Evolutionary conservation across 2,113 vertebrate genomes (phyloP).

Genomic region (Cyphomyrus plagiostoma): DNA sequence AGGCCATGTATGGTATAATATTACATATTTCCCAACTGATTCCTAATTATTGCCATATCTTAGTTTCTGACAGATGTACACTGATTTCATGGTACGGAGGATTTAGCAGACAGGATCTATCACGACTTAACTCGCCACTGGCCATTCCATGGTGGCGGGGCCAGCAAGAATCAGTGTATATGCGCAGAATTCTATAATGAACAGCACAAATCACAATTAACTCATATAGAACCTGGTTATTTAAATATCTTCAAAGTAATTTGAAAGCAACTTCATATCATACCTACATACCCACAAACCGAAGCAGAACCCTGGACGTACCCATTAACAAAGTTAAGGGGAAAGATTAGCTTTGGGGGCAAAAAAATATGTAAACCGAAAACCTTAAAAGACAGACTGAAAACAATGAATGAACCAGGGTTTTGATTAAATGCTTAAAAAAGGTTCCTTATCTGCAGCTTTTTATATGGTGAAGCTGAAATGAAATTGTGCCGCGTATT

Average conservation of each 20-base stretch:
- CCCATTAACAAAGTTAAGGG: background rate
- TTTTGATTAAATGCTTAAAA: background rate
- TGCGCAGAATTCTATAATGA: background rate
- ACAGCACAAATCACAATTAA: background rate
- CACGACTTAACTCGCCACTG: background rate
- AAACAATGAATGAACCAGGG: background rate
- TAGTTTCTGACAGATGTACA: background rate
- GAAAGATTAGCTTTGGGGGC: background rate
- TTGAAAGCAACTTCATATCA: background rate
- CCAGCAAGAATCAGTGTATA: background rate
- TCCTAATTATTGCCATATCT: background rate
- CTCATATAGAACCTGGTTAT: background rate
- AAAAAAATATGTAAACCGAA: background rate
- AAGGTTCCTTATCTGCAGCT: background rate
- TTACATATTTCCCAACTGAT: conserved; percentile 6
- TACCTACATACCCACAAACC: background rate
- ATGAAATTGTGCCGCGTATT: background rate
- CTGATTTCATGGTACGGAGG: background rate
- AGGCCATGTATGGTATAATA: background rate
- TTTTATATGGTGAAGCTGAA: background rate
- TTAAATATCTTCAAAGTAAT: background rate
- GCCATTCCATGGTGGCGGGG: background rate
- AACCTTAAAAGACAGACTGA: background rate
- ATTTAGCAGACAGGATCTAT: background rate
- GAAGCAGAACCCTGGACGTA: background rate